A percentile compares a stretch with the other conserved stretches of the same genome.
Conservation (phyloP, 2,113 vertebrate genomes). For the Archilochus colubris region DNA sequence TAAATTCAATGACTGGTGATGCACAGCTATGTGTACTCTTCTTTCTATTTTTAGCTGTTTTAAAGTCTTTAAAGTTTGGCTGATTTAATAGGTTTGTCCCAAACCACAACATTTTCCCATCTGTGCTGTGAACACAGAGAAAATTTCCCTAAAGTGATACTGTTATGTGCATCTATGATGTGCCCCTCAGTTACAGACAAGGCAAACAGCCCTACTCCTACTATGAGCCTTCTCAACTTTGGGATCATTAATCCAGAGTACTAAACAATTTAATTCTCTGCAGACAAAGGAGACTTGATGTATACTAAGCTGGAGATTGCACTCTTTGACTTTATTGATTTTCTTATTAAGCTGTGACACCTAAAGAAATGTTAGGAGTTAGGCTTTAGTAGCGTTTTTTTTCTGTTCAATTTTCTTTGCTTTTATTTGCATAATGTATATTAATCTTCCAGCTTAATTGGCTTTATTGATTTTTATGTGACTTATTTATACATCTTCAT, state of each 20-base stretch:
- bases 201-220: not conserved
- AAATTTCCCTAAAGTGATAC: not conserved
- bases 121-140: rapidly evolving
- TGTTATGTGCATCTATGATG: rapidly evolving
- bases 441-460: not conserved
- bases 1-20: not conserved
- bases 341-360: not conserved
- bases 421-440: not conserved
- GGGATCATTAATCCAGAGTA: not conserved
- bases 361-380: not conserved
- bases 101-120: not conserved
- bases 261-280: not conserved
- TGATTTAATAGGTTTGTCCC: not conserved
- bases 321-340: not conserved
- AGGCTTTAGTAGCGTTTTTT: not conserved
- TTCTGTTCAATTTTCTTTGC: not conserved
- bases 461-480: not conserved
- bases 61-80: not conserved
- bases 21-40: not conserved
- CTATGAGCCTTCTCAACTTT: not conserved
- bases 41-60: not conserved
- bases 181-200: not conserved
- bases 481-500: not conserved
- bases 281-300: not conserved
- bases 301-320: not conserved